phyloP scores from a whole-genome alignment of 2,113 vertebrate genomes.

The Protomyctophum bolini region DNA sequence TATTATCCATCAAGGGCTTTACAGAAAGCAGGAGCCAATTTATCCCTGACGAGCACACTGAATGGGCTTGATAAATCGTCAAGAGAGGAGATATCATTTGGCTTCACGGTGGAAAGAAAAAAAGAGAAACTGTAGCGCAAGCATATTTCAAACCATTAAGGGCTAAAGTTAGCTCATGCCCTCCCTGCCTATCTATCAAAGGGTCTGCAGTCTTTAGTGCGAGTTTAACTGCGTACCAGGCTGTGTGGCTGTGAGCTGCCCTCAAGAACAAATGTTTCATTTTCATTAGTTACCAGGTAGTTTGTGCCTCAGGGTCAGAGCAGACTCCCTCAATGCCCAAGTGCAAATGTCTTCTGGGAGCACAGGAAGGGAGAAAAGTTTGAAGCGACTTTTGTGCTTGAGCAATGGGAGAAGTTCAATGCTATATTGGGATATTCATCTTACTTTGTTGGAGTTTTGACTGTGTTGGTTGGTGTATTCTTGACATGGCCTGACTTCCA shows the following conservation, averaged over 20 bases:
- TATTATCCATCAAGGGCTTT: constrained; percentile 77
- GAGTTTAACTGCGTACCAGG: constrained; percentile 57
- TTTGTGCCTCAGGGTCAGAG: constrained; percentile 45
- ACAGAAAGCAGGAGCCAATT: constrained; percentile 72
- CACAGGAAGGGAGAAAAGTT: constrained; percentile 58
- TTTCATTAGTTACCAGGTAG: constrained; percentile 73
- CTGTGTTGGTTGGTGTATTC: background rate
- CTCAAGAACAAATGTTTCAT: constrained; percentile 79
- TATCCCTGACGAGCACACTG: constrained; percentile 66
- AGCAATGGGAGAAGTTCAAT: constrained; percentile 34
- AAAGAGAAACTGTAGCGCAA: constrained; percentile 63
- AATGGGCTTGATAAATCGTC: constrained; percentile 79
- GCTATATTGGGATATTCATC: constrained; percentile 43
- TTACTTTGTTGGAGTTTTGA: constrained; percentile 31
- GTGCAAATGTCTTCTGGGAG: constrained; percentile 51
- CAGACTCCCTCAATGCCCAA: constrained; percentile 32
- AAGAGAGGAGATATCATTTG: constrained; percentile 75
- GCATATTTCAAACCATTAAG: constrained; percentile 83
- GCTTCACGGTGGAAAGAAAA: constrained; percentile 47
- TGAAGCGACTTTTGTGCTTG: constrained; percentile 51
- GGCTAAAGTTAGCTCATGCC: constrained; percentile 78
- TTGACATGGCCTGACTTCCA: constrained; percentile 9
- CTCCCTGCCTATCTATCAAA: constrained; percentile 75
- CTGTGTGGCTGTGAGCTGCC: constrained; percentile 61
- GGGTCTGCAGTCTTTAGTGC: constrained; percentile 56